Percentiles rank a stretch among this genome's conserved stretches.
These are phyloP conservation scores for Gallinago undulata DNA, from an alignment of 2,113 vertebrate genomes.

Conservation along the genomic window DNA sequence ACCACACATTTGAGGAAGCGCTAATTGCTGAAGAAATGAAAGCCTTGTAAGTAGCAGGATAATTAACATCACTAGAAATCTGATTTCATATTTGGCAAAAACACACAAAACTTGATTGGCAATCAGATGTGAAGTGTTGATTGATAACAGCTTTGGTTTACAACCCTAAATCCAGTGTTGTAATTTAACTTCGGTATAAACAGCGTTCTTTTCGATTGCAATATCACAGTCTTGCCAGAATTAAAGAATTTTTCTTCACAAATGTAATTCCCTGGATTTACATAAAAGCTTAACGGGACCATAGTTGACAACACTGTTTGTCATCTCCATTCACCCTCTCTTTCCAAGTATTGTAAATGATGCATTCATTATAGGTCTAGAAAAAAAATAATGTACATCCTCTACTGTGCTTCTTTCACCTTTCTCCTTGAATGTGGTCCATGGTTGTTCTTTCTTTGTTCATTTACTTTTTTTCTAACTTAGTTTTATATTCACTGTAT, in stretches of 20 bases:
- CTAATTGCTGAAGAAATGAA: neutral
- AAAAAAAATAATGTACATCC: neutral
- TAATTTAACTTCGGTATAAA: neutral
- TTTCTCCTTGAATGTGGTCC: neutral
- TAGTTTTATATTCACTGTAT: neutral
- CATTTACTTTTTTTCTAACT: neutral
- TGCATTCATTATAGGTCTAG: neutral
- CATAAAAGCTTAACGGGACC: neutral
- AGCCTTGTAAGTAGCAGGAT: neutral
- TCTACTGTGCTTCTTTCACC: neutral
- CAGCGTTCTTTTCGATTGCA: neutral
- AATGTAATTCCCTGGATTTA: conserved; percentile 8
- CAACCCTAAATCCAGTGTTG: neutral
- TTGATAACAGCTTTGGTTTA: neutral
- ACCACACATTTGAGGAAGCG: neutral
- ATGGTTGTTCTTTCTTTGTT: neutral
- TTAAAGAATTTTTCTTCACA: neutral
- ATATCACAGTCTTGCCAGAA: neutral
- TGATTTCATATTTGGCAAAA: neutral
- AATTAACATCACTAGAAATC: neutral
- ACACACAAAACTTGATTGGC: neutral
- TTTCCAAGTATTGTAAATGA: neutral
- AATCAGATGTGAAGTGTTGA: neutral
- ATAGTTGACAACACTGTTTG: neutral
- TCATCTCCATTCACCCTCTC: neutral